Percentiles rank a stretch among this genome's conserved stretches.
phyloP scores from a whole-genome alignment of 1,140 invertebrate genomes.

The Apolygus lucorum region DNA sequence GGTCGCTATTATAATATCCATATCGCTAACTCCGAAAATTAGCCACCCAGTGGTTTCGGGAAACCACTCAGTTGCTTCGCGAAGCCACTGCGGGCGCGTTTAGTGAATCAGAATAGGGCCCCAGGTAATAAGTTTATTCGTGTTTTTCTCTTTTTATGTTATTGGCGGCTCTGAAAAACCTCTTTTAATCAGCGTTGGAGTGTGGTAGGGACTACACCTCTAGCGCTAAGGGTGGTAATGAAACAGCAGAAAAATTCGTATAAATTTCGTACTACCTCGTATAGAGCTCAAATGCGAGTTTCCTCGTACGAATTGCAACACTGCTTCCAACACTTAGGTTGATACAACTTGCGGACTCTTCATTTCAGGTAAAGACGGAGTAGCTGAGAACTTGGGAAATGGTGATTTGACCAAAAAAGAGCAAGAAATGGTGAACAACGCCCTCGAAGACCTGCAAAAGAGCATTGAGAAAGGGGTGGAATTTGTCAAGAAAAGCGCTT shows the following conservation, averaged over 20 bases:
- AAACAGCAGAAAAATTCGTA: background rate
- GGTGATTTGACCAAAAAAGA: constrained; percentile 83
- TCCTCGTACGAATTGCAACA: background rate
- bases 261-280: background rate
- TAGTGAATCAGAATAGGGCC: too few species aligned
- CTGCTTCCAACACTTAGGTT: background rate
- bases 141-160: too few species aligned
- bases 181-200: too few species aligned
- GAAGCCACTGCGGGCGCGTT: too few species aligned
- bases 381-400: constrained; percentile 88
- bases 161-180: too few species aligned
- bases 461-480: constrained; percentile 87
- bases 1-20: too few species aligned
- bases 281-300: background rate
- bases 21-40: too few species aligned
- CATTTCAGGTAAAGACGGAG: constrained; percentile 74
- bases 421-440: constrained; percentile 70
- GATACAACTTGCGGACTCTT: background rate
- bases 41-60: too few species aligned
- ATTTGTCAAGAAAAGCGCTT: background rate
- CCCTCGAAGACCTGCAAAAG: constrained; percentile 85
- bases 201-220: too few species aligned
- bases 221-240: too few species aligned
- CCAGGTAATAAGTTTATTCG: too few species aligned
- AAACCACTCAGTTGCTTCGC: too few species aligned